phyloP scores from a whole-genome alignment of 2,888 invertebrate genomes.

The Campopleginae sp. region DNA sequence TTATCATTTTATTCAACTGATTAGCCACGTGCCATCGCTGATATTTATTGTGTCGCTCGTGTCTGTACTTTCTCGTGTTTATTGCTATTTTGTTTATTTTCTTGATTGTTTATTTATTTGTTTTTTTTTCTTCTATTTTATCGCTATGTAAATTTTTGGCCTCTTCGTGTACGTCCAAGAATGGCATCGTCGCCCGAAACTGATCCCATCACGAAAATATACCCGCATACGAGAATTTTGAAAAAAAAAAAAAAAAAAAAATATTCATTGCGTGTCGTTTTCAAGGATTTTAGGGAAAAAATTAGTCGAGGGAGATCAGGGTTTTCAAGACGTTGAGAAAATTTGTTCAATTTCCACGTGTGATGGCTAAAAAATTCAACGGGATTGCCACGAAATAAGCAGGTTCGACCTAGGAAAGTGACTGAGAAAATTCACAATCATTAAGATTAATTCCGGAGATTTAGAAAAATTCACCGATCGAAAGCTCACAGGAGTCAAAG shows the following conservation, averaged over 20 bases:
- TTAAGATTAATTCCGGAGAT: background rate
- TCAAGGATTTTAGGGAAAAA: background rate
- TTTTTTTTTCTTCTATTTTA: slow-evolving; percentile 46
- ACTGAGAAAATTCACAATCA: background rate
- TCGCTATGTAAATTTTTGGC: slow-evolving; percentile 60
- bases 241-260: background rate
- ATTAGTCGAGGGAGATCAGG: background rate
- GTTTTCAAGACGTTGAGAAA: background rate
- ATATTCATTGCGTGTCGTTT: background rate
- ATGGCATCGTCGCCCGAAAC: slow-evolving; percentile 54
- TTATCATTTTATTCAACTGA: slow-evolving; percentile 38
- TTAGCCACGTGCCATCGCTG: slow-evolving; percentile 52
- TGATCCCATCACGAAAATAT: slow-evolving; percentile 46
- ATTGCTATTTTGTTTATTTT: slow-evolving; percentile 54
- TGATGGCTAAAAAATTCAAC: background rate
- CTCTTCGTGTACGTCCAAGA: slow-evolving; percentile 63
- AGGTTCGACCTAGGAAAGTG: background rate
- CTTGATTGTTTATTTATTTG: slow-evolving; percentile 42
- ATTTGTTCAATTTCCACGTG: background rate
- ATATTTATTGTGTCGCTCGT: slow-evolving; percentile 58
- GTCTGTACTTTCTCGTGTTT: slow-evolving; percentile 57
- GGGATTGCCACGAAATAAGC: background rate
- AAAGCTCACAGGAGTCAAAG: background rate
- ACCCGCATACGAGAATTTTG: slow-evolving; percentile 3
- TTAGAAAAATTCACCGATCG: background rate